Evolutionary conservation across 2,113 vertebrate genomes (phyloP), one percentile per base, ranked within the genome.

Genomic region (Pithys albifrons): DNA sequence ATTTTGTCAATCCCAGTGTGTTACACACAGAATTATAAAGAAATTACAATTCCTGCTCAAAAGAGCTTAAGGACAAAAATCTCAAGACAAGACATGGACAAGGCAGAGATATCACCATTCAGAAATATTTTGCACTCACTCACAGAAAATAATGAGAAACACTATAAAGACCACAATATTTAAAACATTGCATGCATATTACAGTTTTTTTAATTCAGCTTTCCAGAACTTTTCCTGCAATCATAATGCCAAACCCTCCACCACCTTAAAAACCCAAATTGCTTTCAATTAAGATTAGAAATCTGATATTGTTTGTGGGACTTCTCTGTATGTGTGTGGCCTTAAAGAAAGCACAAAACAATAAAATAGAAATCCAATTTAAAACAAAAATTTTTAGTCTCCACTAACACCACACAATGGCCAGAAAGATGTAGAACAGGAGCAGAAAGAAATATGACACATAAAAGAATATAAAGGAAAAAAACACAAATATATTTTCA

Each of bases 31-130:
- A 92, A 27, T 2, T 80, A 29, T 80, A 90, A 90, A 88, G 71
- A 89, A 92, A 62, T 58, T 66, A 74, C 22, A 96, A 64, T 58
- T 93, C 46, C 72, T 45, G 17, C 79, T 90, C 64, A 94, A 85
- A 92, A 90, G 55, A 80, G 83, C 49, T 92, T 85, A 93, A 85
- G 79, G 75, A 86, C 62, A 92, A 70, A 94, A 93, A 66, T 90
- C 41, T 74, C 77, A 94, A 92, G 79, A 86, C 46, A 92, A 89
- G 89, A 90, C 74, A 81, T 57, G 61, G 82, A 85, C 41, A 54
- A 83, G 55, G 66, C 81, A 70, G 29, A 8, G 41, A 45, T 91
- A 91, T 88, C 14, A 1, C 28, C 51, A 46, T 18, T 73, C 49
- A 79, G 46, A 91, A 94, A 88, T 49, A 15, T 90, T 83, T 94